phyloP scores from a whole-genome alignment of 2,888 invertebrate species.

The Eucriotettix oculatus region DNA sequence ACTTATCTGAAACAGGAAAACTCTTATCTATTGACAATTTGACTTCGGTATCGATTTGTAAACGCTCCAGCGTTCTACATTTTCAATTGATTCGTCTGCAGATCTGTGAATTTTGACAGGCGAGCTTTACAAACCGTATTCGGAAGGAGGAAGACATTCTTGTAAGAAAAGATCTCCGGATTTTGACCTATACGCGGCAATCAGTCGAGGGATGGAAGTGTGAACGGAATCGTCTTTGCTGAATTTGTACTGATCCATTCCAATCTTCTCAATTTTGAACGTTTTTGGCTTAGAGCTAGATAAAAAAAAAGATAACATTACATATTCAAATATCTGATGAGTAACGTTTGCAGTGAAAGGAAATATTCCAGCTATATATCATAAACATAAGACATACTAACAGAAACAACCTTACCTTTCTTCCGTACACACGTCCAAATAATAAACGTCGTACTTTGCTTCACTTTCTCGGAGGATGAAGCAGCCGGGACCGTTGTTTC shows the following conservation, averaged over 20 bases:
- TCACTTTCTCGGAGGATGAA: slow-evolving; percentile 73
- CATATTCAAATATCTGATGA: no score
- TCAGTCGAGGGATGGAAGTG: slow-evolving; percentile 41
- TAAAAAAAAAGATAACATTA: background rate
- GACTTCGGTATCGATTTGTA: no score
- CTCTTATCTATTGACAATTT: no score
- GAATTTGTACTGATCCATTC: slow-evolving; percentile 37
- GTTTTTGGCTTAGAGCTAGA: slow-evolving; percentile 47
- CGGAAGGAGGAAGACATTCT: slow-evolving; percentile 71
- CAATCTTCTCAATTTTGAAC: slow-evolving; percentile 44
- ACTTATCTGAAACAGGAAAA: slow-evolving; percentile 38
- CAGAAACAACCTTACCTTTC: slow-evolving; percentile 35
- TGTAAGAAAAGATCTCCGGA: slow-evolving; percentile 44
- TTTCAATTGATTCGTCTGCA: background rate
- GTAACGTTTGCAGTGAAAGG: no score
- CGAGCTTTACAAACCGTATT: slow-evolving; percentile 47
- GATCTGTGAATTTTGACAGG: no score
- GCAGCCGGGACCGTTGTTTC: slow-evolving; percentile 55
- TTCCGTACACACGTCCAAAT: slow-evolving; percentile 65
- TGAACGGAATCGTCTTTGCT: slow-evolving; percentile 33
- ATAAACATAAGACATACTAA: no score
- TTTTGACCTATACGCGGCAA: slow-evolving; percentile 42
- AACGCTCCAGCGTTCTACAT: no score
- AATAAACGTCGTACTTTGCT: slow-evolving; percentile 59
- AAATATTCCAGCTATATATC: no score